A percentile compares a stretch with the other conserved stretches of the same genome.
Conservation (phyloP, 2,113 vertebrate genomes). For the Glaucidium brasilianum region DNA sequence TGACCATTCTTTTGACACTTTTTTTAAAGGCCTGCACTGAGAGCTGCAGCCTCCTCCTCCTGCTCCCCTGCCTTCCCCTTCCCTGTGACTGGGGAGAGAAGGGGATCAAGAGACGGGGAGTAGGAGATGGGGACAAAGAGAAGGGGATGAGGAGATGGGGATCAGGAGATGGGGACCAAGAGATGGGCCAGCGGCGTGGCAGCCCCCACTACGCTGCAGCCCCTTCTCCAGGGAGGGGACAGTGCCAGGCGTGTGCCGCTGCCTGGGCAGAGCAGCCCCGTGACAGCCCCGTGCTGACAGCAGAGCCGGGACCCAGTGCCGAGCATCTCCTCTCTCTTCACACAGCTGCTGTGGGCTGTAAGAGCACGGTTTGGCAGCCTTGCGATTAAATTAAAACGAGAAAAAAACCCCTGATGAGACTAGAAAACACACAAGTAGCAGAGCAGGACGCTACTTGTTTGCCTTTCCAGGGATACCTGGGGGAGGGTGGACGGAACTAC, state of each 20-base stretch:
- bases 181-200: background rate
- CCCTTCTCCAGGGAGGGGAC: background rate
- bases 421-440: background rate
- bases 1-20: too few species aligned
- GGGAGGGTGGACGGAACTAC: background rate
- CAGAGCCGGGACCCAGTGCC: rapidly evolving
- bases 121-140: too few species aligned
- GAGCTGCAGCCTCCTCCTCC: background rate
- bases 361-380: background rate
- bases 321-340: background rate
- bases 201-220: background rate
- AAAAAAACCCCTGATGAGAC: rapidly evolving
- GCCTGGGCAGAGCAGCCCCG: background rate
- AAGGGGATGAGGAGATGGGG: too few species aligned
- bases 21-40: background rate
- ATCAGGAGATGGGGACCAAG: background rate
- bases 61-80: background rate
- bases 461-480: background rate
- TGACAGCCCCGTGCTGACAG: too few species aligned
- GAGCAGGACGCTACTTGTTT: background rate
- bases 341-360: background rate
- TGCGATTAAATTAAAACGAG: too few species aligned
- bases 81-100: rapidly evolving
- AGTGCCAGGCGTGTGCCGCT: background rate
- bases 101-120: too few species aligned